Base-by-base conservation (phyloP, 2,888 invertebrate species). In the Rhagophthalmus giganteus region DNA sequence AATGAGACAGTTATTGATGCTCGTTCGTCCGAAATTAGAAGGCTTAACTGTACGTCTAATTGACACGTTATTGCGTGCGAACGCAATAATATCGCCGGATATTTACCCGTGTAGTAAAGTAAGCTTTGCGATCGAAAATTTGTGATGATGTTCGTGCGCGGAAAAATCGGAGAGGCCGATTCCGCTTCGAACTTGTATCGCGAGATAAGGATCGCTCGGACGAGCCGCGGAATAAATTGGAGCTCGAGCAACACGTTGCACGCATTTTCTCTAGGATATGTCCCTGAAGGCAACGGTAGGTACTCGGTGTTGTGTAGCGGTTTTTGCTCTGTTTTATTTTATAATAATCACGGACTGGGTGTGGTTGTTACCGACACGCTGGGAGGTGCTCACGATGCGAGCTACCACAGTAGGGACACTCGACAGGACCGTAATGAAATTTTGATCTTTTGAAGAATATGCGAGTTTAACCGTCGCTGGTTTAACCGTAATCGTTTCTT, bases 291-390 rank as follows among this genome's bases (percentile, higher is more conserved):
- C 53, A 37, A 50, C 55, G 41, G 54, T 46, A 49, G 53, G 50
- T 51, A 50, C 55, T 54, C 42, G 54, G 50, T 47, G n/a, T n/a
- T n/a, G n/a, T 54, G 55, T 59, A 59, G 59, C 59, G 59, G 59
- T 59, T 55, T 59, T 59, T 57, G 55, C 49, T 54, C 51, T 47
- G 55, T 57, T 57, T 55, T 59, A 57, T 57, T 57, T 57, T 59
- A 55, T 59, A 59, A 59, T 59, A 59, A 59, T 57, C 59, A 46
- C 50, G 48, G 53, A 53, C 54, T 63, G 63, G 63, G 63, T 63
- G 63, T 63, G 63, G 63, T 54, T 58, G 60, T 44, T 59, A 48
- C 45, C 48, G 55, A 55, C 57, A 59, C 53, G 60, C 60, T 59
- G 60, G 59, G 55, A 63, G 63, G 59, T 54, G 59, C 63, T 58